Evolutionary conservation across 53 echinoderm and acorn worm species (phyloP).

Genomic region (Holothuria scabra): DNA sequence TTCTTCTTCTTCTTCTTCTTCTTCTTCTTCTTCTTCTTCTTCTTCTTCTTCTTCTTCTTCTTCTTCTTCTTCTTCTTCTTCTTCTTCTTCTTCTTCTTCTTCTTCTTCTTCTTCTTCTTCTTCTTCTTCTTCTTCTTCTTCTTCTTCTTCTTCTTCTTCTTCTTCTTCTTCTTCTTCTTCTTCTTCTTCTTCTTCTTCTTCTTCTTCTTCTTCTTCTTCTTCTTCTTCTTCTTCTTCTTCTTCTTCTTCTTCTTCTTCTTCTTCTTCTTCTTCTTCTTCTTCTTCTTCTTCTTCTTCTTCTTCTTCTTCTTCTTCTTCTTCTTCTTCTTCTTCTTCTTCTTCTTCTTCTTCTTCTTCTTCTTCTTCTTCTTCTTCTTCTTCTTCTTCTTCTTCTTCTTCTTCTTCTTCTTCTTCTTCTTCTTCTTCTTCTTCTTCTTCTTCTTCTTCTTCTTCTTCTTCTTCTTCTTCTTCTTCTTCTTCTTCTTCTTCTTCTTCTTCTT

Average conservation of each 20-base stretch:
- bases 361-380: not conserved
- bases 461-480: not conserved
- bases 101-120: not conserved
- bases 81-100: not conserved
- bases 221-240: slow-evolving; percentile 3
- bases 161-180: slow-evolving; percentile 13
- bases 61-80: slow-evolving; percentile 13
- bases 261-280: not conserved
- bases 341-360: not conserved
- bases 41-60: slow-evolving; percentile 15
- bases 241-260: not conserved
- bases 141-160: not conserved
- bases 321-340: not conserved
- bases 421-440: not conserved
- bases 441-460: not conserved
- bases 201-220: slow-evolving; percentile 10
- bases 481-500: not conserved
- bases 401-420: not conserved
- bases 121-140: not conserved
- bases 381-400: not conserved
- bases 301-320: slow-evolving; percentile 5
- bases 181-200: slow-evolving; percentile 13
- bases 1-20: slow-evolving; percentile 2
- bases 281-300: not conserved
- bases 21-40: slow-evolving; percentile 6